Percentiles rank a stretch among this genome's conserved stretches.
Evolutionary conservation across 2,888 invertebrate genomes (phyloP).

Genomic region (Micoletzkya japonica): DNA sequence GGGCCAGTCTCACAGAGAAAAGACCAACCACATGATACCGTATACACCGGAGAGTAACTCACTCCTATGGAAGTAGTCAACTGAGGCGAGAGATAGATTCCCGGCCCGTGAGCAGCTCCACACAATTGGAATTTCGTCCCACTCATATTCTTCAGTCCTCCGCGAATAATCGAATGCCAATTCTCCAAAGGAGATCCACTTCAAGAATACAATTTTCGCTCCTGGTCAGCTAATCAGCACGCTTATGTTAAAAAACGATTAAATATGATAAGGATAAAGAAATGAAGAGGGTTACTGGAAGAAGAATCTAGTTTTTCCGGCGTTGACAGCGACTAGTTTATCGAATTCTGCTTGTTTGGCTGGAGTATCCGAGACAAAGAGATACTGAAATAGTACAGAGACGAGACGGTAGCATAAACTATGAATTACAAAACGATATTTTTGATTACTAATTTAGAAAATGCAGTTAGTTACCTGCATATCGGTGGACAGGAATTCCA

Average conservation of each 20-base stretch:
- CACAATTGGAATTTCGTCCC: slow-evolving; percentile 9
- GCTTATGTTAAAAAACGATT: background rate
- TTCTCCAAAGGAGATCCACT: slow-evolving; percentile 8
- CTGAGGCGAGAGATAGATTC: slow-evolving; percentile 7
- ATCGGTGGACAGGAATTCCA: background rate
- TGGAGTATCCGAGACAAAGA: slow-evolving; percentile 3
- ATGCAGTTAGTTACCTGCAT: background rate
- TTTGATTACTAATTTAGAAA: background rate
- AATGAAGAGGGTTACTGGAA: slow-evolving; percentile 5
- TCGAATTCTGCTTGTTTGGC: slow-evolving; percentile 12
- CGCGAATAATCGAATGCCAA: slow-evolving; percentile 12
- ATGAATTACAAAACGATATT: background rate
- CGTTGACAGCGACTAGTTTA: background rate
- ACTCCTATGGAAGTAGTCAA: background rate
- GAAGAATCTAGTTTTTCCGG: slow-evolving; percentile 11
- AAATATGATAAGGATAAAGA: background rate
- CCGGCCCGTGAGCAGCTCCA: background rate
- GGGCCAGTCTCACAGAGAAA: too few relatives aligned
- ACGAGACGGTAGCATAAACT: too few relatives aligned
- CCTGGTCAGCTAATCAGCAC: background rate
- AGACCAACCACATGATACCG: too few relatives aligned
- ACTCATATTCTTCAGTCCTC: slow-evolving; percentile 10
- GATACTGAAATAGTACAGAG: background rate
- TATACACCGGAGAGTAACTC: too few relatives aligned
- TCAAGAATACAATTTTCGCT: background rate